Percentiles rank a stretch among this genome's conserved stretches.
These are phyloP conservation scores for Dicentrarchus labrax DNA, from an alignment of 2,113 vertebrate genomes.

Conservation along the genomic window DNA sequence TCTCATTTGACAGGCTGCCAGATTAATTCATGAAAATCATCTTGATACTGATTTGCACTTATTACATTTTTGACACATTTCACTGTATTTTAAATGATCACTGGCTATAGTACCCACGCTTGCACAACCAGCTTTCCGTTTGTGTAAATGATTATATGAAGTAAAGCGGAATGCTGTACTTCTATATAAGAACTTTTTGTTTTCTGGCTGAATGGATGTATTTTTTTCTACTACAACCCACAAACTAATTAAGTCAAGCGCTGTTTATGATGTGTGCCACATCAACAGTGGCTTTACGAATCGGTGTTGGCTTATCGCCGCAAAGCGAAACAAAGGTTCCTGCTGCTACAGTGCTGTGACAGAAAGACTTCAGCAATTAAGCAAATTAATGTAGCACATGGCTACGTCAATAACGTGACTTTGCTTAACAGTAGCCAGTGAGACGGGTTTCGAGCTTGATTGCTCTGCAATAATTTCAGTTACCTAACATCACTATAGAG, in stretches of 20 bases:
- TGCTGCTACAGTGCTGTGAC: too few relatives aligned
- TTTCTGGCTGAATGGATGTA: background rate
- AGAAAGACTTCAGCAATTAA: too few relatives aligned
- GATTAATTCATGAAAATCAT: background rate
- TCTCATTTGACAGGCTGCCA: background rate
- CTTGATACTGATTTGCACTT: background rate
- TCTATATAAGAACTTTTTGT: background rate
- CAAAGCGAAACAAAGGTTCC: too few relatives aligned
- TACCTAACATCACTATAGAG: background rate
- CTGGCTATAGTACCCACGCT: background rate
- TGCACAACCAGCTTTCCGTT: background rate
- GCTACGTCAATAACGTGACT: too few relatives aligned
- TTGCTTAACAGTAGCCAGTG: too few relatives aligned
- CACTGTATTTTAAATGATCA: background rate
- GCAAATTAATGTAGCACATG: too few relatives aligned
- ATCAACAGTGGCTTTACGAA: too few relatives aligned
- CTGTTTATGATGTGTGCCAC: too few relatives aligned
- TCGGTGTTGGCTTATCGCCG: too few relatives aligned
- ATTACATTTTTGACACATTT: slow-evolving; percentile 19
- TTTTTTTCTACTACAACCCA: too few relatives aligned
- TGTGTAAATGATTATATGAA: background rate
- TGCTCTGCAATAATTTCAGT: background rate
- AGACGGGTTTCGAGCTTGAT: too few relatives aligned
- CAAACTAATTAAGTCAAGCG: too few relatives aligned
- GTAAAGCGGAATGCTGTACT: background rate